Evolutionary conservation across 2,797 vertebrate genomes (phyloP).

Genomic region (Leptoclinus maculatus): DNA sequence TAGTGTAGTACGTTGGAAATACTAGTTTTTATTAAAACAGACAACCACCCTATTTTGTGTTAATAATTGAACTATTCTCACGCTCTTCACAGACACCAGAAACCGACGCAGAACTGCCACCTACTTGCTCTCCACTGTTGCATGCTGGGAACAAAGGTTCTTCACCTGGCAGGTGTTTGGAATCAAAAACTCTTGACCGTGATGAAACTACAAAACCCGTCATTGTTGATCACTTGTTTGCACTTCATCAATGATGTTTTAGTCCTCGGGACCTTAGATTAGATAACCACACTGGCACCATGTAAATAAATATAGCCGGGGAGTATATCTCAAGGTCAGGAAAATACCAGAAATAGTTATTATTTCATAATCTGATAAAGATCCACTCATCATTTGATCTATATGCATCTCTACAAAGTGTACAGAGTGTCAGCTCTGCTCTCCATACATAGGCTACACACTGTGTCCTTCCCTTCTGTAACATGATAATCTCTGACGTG

Average conservation of each 20-base stretch:
- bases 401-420: background rate
- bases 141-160: background rate
- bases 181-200: background rate
- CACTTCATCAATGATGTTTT: background rate
- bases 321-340: background rate
- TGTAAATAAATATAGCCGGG: background rate
- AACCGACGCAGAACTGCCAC: background rate
- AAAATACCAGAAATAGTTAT: background rate
- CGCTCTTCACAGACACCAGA: background rate
- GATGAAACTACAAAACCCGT: background rate
- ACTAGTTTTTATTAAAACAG: too few relatives aligned
- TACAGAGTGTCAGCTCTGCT: background rate
- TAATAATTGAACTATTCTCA: too few relatives aligned
- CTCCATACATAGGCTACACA: background rate
- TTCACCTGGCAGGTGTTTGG: background rate
- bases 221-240: background rate
- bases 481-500: conserved; percentile 27
- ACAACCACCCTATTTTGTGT: too few relatives aligned
- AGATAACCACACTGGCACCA: background rate
- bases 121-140: background rate
- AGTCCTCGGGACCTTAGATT: background rate
- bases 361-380: background rate
- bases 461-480: conserved; percentile 1
- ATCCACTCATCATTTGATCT: background rate
- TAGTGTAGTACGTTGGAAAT: too few relatives aligned